phyloP scores from a whole-genome alignment of 2,797 vertebrate genomes.

The Anomalospiza imberbis region DNA sequence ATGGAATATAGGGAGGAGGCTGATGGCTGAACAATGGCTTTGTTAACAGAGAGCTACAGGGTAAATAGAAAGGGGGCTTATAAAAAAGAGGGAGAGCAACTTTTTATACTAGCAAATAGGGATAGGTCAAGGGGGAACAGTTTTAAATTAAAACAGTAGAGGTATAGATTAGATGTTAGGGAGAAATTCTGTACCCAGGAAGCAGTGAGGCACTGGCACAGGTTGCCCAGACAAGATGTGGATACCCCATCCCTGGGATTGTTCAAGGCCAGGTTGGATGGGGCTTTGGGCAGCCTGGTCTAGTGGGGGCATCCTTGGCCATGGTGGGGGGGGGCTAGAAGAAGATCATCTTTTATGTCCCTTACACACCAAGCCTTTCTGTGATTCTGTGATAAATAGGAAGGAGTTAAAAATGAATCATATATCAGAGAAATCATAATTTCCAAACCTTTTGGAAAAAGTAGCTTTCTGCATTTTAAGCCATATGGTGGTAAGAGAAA shows the following conservation, averaged over 20 bases:
- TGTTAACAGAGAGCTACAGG: neutral
- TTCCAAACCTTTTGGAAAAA: neutral
- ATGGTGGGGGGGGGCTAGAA: neutral
- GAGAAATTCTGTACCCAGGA: neutral
- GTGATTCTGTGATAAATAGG: neutral
- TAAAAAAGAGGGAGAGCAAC: neutral
- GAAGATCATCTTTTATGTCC: neutral
- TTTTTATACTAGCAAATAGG: neutral
- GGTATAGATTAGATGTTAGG: neutral
- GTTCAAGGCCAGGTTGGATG: neutral
- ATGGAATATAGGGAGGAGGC: neutral
- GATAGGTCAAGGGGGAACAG: too few relatives aligned
- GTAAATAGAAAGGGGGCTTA: neutral
- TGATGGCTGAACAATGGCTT: neutral
- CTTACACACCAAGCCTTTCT: neutral
- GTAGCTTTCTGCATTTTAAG: neutral
- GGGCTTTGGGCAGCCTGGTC: neutral
- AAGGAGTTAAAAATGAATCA: neutral
- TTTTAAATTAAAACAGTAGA: neutral
- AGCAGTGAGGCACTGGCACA: neutral
- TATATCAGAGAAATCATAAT: neutral
- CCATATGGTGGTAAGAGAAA: constrained; percentile 33
- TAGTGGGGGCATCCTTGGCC: neutral
- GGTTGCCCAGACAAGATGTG: neutral
- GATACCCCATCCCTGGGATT: neutral